Conservation (phyloP, 2,888 invertebrate species). For the Cancer borealis region DNA sequence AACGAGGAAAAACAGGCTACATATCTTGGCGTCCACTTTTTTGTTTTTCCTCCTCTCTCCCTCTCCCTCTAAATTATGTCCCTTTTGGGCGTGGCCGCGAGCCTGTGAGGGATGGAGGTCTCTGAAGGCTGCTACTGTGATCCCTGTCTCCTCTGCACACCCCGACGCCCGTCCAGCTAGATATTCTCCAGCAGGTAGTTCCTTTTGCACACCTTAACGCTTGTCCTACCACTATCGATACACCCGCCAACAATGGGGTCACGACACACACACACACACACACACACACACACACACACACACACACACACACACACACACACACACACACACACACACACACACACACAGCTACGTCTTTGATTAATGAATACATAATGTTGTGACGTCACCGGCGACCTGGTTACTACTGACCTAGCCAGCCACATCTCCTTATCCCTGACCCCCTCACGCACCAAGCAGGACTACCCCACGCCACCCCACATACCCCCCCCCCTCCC, state of each 20-base stretch:
- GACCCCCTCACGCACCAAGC: background rate
- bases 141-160: background rate
- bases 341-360: background rate
- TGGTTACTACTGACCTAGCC: background rate
- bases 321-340: slow-evolving; percentile 1
- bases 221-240: background rate
- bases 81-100: slow-evolving; percentile 17
- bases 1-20: background rate
- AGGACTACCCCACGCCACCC: background rate
- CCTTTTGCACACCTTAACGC: background rate
- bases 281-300: slow-evolving; percentile 17
- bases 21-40: background rate
- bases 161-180: background rate
- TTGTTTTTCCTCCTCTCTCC: background rate
- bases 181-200: background rate
- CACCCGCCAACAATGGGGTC: background rate
- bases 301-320: background rate
- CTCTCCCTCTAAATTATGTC: background rate
- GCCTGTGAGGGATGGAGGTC: background rate
- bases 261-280: background rate
- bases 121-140: background rate
- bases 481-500: background rate
- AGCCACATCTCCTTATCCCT: background rate
- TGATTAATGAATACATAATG: background rate
- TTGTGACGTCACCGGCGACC: background rate